phyloP scores from a whole-genome alignment of 2,888 invertebrate species.

The Caenorhabditis imperialis region DNA sequence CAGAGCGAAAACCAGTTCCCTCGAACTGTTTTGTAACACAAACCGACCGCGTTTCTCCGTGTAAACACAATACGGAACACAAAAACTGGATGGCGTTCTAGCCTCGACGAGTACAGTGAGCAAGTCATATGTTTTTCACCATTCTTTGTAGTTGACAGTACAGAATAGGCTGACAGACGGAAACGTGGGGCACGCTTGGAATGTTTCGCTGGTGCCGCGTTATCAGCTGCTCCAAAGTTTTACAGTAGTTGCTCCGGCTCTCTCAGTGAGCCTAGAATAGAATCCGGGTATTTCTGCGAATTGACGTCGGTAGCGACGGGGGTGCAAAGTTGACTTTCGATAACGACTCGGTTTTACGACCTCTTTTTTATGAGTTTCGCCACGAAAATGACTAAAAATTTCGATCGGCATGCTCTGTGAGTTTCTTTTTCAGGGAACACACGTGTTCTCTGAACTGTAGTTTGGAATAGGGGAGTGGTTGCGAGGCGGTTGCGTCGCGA shows the following conservation, averaged over 20 bases:
- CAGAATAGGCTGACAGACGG: neutral
- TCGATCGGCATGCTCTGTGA: conserved; percentile 40
- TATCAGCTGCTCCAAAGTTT: no score
- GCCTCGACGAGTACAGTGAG: neutral
- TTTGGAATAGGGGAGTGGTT: no score
- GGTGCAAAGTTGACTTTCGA: conserved; percentile 47
- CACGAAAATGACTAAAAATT: conserved; percentile 22
- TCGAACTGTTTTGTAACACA: neutral
- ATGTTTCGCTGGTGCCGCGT: conserved; percentile 6
- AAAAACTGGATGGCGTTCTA: conserved; percentile 1
- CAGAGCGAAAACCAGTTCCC: conserved; percentile 10
- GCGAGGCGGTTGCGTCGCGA: no score
- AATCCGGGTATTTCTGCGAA: conserved; percentile 31
- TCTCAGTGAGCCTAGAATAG: neutral
- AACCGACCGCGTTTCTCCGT: no score
- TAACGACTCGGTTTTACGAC: conserved; percentile 26
- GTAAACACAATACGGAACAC: neutral
- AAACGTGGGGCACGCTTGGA: conserved; percentile 12
- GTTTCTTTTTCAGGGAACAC: conserved; percentile 4
- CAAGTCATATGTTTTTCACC: conserved; percentile 7
- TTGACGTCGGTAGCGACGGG: conserved; percentile 40
- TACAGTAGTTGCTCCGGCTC: no score
- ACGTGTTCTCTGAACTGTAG: conserved; percentile 29
- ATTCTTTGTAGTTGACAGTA: conserved; percentile 13
- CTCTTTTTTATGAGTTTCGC: conserved; percentile 34